Conservation (phyloP, 2,797 vertebrate species). For the Sphenodon punctatus region DNA sequence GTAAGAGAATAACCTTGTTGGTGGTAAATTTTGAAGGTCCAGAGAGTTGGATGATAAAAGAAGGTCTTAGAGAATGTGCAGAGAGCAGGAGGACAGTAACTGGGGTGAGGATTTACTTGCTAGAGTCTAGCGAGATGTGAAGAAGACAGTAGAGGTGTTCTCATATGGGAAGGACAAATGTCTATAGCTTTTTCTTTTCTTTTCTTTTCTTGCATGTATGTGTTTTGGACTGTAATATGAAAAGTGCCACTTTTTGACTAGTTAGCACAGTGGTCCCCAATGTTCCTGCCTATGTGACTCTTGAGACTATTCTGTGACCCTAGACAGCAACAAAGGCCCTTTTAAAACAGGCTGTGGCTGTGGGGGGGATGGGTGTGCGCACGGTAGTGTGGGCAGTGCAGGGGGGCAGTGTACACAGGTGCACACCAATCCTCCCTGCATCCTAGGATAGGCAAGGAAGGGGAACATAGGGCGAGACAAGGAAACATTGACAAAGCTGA, state of each 20-base stretch:
- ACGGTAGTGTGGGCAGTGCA: too few species aligned
- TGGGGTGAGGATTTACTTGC: neutral
- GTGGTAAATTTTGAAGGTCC: neutral
- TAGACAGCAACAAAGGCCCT: too few species aligned
- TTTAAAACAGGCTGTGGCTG: too few species aligned
- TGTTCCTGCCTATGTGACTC: too few species aligned
- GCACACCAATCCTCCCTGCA: too few species aligned
- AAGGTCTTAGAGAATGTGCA: neutral
- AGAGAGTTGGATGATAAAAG: neutral
- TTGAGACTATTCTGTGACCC: too few species aligned
- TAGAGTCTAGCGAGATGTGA: fast-evolving
- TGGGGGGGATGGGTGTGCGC: too few species aligned
- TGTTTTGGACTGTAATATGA: neutral
- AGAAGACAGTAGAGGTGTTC: neutral
- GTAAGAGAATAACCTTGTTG: neutral
- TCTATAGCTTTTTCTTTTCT: neutral
- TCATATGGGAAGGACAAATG: neutral
- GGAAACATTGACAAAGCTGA: too few species aligned
- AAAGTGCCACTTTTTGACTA: neutral
- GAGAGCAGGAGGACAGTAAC: neutral
- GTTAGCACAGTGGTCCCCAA: too few species aligned
- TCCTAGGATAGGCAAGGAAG: too few species aligned
- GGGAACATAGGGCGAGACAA: too few species aligned
- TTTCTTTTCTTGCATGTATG: neutral
- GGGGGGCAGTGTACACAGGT: too few species aligned